A percentile compares a stretch with the other conserved stretches of the same genome.
Conservation (phyloP, 2,113 vertebrate genomes). For the Okapia johnstoni region DNA sequence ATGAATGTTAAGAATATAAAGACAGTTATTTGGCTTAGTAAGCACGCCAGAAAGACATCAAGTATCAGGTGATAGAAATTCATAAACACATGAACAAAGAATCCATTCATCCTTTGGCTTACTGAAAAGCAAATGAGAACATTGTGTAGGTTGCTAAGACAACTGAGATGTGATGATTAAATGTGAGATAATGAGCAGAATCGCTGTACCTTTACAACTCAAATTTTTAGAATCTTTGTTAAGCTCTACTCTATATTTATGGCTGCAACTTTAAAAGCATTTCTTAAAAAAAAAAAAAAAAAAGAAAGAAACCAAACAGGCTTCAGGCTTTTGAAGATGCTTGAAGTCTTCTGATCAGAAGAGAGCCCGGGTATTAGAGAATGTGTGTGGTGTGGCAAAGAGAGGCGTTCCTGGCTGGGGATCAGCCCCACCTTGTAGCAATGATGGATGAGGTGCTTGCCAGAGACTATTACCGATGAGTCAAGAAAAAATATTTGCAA, state of each 20-base stretch:
- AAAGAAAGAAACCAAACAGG: neutral
- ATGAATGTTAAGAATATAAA: constrained; percentile 40
- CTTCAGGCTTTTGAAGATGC: neutral
- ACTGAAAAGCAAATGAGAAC: constrained; percentile 55
- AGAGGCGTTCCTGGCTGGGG: neutral
- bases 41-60: constrained; percentile 50
- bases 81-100: constrained; percentile 65
- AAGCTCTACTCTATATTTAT: neutral
- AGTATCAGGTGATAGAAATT: constrained; percentile 67
- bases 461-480: neutral
- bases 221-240: neutral
- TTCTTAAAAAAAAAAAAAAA: neutral
- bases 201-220: neutral
- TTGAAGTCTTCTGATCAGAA: neutral
- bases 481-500: constrained; percentile 22
- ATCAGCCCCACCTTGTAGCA: neutral
- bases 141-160: constrained; percentile 35
- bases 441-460: neutral
- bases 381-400: neutral
- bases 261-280: neutral
- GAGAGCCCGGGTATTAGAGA: neutral
- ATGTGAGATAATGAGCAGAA: constrained; percentile 31
- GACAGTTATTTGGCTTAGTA: constrained; percentile 46
- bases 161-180: constrained; percentile 50
- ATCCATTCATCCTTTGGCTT: constrained; percentile 50